Conservation (phyloP, 2,888 invertebrate genomes). For the Myopa tessellatipennis region DNA sequence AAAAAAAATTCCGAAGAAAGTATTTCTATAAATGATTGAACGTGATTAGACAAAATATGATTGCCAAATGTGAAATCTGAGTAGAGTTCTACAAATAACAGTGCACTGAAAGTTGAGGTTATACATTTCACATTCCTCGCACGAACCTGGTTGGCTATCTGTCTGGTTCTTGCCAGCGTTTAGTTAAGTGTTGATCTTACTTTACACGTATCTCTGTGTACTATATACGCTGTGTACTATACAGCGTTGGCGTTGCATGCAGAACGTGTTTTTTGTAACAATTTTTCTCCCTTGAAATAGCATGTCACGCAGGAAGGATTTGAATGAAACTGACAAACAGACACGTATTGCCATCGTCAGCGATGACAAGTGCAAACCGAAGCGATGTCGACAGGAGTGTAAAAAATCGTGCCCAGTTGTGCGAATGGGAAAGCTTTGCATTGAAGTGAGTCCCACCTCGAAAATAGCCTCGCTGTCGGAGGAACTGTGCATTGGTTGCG, state of each 20-base stretch:
- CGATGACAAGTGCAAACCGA: slow-evolving; percentile 98
- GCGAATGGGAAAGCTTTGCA: slow-evolving; percentile 98
- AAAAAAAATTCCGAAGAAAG: neutral
- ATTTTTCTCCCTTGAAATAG: slow-evolving; percentile 51
- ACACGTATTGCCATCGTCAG: slow-evolving; percentile 98
- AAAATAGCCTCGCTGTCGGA: slow-evolving; percentile 98
- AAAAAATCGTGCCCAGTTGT: slow-evolving; percentile 99
- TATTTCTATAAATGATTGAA: no score
- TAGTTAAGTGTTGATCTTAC: neutral
- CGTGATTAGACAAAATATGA: neutral
- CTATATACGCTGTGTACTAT: neutral
- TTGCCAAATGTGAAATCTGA: neutral
- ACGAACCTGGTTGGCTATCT: neutral
- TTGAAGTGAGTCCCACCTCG: slow-evolving; percentile 94
- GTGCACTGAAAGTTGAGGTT: slow-evolving; percentile 54
- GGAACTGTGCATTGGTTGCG: slow-evolving; percentile 98
- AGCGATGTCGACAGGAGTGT: slow-evolving; percentile 98
- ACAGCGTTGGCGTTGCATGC: neutral
- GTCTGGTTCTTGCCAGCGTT: neutral
- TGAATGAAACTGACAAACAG: slow-evolving; percentile 90
- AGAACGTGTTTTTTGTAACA: neutral
- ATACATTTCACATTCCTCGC: slow-evolving; percentile 53
- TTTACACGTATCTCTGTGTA: neutral
- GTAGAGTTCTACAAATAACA: neutral
- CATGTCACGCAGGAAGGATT: slow-evolving; percentile 79